These are phyloP conservation scores for Mystacides longicornis DNA, from an alignment of 2,888 invertebrate species.

Conservation along the genomic window DNA sequence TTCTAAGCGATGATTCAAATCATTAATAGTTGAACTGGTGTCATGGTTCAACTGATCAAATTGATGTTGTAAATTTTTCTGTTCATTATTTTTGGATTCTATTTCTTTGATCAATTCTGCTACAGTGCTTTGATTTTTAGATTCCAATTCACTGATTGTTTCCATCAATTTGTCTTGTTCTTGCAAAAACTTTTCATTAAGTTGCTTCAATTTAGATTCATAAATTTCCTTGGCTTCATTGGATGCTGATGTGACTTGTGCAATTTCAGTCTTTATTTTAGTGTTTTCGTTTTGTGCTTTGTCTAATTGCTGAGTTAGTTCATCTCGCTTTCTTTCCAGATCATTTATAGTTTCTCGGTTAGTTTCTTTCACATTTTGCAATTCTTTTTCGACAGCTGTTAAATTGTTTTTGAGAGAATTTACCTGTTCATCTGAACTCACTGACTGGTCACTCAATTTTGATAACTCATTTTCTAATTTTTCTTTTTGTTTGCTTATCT, in stretches of 20 bases:
- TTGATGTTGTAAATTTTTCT: slow-evolving; percentile 38
- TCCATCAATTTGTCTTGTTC: slow-evolving; percentile 28
- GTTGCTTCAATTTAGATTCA: slow-evolving; percentile 38
- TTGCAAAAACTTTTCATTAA: slow-evolving; percentile 34
- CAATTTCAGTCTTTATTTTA: slow-evolving; percentile 37
- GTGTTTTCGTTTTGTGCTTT: slow-evolving; percentile 42
- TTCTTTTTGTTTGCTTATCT: slow-evolving; percentile 50
- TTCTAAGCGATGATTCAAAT: slow-evolving; percentile 42
- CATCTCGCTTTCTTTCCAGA: slow-evolving; percentile 43
- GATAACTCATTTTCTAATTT: slow-evolving; percentile 53
- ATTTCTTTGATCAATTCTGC: slow-evolving; percentile 41
- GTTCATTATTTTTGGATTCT: slow-evolving; percentile 37
- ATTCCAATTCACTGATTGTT: slow-evolving; percentile 29
- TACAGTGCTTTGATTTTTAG: slow-evolving; percentile 42
- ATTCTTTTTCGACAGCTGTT: slow-evolving; percentile 50
- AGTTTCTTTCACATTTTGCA: slow-evolving; percentile 46
- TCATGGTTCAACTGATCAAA: slow-evolving; percentile 38
- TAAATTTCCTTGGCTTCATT: slow-evolving; percentile 37
- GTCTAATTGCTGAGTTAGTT: slow-evolving; percentile 43
- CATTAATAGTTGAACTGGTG: slow-evolving; percentile 42
- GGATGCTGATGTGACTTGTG: slow-evolving; percentile 37
- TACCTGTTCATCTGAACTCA: slow-evolving; percentile 53
- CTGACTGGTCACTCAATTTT: slow-evolving; percentile 50
- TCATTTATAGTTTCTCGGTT: slow-evolving; percentile 40
- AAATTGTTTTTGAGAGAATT: slow-evolving; percentile 49